Evolutionary conservation across 2,888 invertebrate species (phyloP), one percentile per base, ranked within the genome.

Genomic region (Yponomeuta malinellus): DNA sequence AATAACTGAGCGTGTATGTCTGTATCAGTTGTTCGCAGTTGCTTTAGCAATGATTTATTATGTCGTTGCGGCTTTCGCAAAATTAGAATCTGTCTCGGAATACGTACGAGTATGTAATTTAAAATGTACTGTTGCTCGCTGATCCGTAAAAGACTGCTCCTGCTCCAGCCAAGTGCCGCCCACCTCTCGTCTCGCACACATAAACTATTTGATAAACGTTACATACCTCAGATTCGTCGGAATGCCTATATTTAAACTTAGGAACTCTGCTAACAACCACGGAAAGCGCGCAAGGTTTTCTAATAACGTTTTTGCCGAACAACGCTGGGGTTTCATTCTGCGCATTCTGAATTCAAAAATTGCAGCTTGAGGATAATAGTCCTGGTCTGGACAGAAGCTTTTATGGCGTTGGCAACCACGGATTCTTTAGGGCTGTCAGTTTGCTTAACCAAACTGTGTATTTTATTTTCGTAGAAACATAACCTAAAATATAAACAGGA

Each of bases 131-230:
- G 48, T 68, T 68, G 68, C 52, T 48, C 23, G 68, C 10, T 68
- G 43, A 48, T 68, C 48, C 43, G 48, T 68, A 48, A 10, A 68
- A 15, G 29, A 15, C 65, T 23, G 65, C 29, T 65, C 52, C 15
- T 29, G 65, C 33, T 48, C 15, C 15, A 68, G 68, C 68, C 68
- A 68, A 68, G 68, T 68, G 37, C 48, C 68, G 68, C 68, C 68
- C 68, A 68, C 68, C n/a, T 29, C 65, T 33, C 29, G 33, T 12
- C 29, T 65, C 33, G 65, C 10, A 33, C 29, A 65, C 65, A 12
- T 31, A 29, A 65, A 65, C 65, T 15, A 31, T 65, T 65, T 29
- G 10, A 65, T 65, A 12, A 65, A 29, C 29, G 65, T 65, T 29
- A 65, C 29, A 65, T 12, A 31, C 31, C 29, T 64, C 6, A 31